phyloP scores from a whole-genome alignment of 2,113 vertebrate genomes.

The Propithecus coquereli region DNA sequence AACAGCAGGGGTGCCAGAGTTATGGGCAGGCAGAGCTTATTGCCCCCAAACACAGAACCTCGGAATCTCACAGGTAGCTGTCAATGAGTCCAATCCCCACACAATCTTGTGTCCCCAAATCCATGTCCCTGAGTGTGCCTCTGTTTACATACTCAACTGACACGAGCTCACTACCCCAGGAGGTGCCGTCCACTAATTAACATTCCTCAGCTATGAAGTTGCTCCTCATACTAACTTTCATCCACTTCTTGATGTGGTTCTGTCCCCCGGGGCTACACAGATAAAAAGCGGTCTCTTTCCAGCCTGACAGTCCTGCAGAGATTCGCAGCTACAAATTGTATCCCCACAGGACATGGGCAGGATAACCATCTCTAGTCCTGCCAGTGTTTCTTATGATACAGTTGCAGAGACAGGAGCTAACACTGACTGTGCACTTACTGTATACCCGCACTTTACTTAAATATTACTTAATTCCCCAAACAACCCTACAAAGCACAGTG shows the following conservation, averaged over 20 bases:
- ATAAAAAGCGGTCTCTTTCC: not conserved
- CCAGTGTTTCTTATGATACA: not conserved
- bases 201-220: not conserved
- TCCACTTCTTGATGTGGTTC: not conserved
- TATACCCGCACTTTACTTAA: not conserved
- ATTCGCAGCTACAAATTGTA: not conserved
- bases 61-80: not conserved
- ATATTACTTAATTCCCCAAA: not conserved
- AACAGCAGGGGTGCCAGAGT: not conserved
- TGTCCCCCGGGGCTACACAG: not conserved
- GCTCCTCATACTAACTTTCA: not conserved
- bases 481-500: too few relatives aligned
- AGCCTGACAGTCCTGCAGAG: not conserved
- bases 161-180: not conserved
- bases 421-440: not conserved
- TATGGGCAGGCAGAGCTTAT: not conserved
- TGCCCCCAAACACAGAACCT: not conserved
- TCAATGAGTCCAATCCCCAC: not conserved
- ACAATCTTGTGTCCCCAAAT: not conserved
- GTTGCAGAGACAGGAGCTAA: not conserved
- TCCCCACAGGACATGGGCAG: accelerated
- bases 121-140: not conserved
- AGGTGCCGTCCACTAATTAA: not conserved
- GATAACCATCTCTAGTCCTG: not conserved
- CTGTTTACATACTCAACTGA: not conserved